Percentiles rank a stretch among this genome's conserved stretches.
Conservation (phyloP, 1,140 invertebrate genomes). For the Aethina tumida region DNA sequence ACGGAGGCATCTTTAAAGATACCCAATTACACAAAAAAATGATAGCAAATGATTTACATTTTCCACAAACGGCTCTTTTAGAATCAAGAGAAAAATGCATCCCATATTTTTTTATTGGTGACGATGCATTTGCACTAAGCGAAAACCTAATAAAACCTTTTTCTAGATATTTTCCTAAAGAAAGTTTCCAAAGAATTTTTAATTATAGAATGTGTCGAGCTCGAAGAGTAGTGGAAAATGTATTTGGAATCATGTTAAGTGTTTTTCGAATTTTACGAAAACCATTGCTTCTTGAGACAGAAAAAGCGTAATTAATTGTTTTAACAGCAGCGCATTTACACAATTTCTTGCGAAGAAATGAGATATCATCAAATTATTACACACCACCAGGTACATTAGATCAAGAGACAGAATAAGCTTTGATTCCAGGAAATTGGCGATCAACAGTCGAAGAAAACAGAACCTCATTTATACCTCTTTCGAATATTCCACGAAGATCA, state of each 20-base stretch:
- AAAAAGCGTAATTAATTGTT: constrained; percentile 8
- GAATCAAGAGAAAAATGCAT: neutral
- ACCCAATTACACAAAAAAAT: constrained; percentile 3
- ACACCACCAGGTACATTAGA: constrained; percentile 1
- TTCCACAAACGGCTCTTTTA: constrained; percentile 25
- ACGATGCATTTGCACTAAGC: constrained; percentile 38
- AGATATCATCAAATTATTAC: constrained; percentile 1
- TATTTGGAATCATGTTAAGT: constrained; percentile 9
- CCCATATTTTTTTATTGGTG: constrained; percentile 32
- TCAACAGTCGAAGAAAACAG: neutral
- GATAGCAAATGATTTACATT: constrained; percentile 4
- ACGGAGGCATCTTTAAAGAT: constrained; percentile 20
- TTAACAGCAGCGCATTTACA: constrained; percentile 10
- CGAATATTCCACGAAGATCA: constrained; percentile 6
- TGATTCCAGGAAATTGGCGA: neutral
- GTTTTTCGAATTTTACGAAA: constrained; percentile 22
- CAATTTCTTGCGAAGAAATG: constrained; percentile 10
- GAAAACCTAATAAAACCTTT: constrained; percentile 38
- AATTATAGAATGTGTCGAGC: constrained; percentile 12
- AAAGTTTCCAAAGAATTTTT: constrained; percentile 11
- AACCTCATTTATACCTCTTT: constrained; percentile 5
- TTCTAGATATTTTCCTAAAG: constrained; percentile 22
- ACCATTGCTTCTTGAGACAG: constrained; percentile 16
- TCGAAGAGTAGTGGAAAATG: constrained; percentile 9
- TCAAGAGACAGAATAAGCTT: neutral